Evolutionary conservation across 2,888 invertebrate genomes (phyloP).

Genomic region (Liodrosophila aerea): DNA sequence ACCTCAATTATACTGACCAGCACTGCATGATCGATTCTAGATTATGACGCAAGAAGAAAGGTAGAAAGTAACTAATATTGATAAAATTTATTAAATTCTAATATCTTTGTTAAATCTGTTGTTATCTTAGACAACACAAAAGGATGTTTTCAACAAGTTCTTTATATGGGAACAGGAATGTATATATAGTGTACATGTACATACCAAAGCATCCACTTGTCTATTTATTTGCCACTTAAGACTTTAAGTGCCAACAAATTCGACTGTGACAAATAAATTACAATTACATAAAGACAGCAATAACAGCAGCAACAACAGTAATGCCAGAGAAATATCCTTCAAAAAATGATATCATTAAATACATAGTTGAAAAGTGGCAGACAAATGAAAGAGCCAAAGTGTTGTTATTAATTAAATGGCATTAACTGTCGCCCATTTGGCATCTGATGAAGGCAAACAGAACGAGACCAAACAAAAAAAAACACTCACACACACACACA

Average conservation of each 20-base stretch:
- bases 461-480: too few species aligned
- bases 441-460: slow-evolving; percentile 16
- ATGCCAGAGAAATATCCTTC: slow-evolving; percentile 12
- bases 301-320: slow-evolving; percentile 3
- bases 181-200: background rate
- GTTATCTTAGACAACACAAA: too few species aligned
- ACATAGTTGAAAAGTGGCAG: slow-evolving; percentile 45
- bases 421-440: slow-evolving; percentile 45
- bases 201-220: slow-evolving; percentile 26
- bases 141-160: too few species aligned
- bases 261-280: slow-evolving; percentile 50
- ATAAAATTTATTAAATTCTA: too few species aligned
- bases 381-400: slow-evolving; percentile 46
- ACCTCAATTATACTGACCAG: too few species aligned
- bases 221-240: slow-evolving; percentile 63
- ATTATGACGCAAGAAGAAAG: too few species aligned
- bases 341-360: slow-evolving; percentile 47
- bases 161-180: too few species aligned
- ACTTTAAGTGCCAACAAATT: slow-evolving; percentile 53
- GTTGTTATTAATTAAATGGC: slow-evolving; percentile 69
- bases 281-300: slow-evolving; percentile 37
- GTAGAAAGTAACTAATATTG: too few species aligned
- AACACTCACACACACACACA: slow-evolving; percentile 13
- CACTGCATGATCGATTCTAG: too few species aligned
- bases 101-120: too few species aligned